Conservation (phyloP, 64 coral and sea anemone species). For the Pachyseris speciosa region DNA sequence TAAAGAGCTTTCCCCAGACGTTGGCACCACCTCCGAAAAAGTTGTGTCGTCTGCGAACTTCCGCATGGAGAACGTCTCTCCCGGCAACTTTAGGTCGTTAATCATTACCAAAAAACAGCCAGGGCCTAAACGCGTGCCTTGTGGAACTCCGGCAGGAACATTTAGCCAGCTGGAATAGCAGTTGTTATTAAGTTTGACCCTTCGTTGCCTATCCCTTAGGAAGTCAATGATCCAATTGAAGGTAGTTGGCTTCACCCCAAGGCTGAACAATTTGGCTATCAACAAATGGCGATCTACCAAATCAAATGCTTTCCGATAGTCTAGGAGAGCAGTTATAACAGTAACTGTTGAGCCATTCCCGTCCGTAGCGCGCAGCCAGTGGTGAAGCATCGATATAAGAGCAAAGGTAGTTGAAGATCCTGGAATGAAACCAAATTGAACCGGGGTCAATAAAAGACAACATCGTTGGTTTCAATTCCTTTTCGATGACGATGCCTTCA, state of each 20-base stretch:
- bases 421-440: not conserved
- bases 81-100: not conserved
- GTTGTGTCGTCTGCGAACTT: conserved; percentile 13
- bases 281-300: conserved; percentile 7
- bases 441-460: not conserved
- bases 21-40: conserved; percentile 21
- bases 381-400: not conserved
- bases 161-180: not conserved
- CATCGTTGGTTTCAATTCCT: not conserved
- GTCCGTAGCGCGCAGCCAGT: conserved; percentile 5
- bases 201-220: conserved; percentile 8
- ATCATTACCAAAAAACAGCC: conserved; percentile 37
- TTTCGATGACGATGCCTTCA: conserved; percentile 13
- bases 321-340: not conserved
- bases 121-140: not conserved
- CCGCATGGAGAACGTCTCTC: not conserved
- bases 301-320: conserved; percentile 38
- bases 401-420: not conserved
- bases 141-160: conserved; percentile 5
- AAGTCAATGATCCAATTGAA: conserved; percentile 43
- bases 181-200: not conserved
- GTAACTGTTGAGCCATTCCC: not conserved
- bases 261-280: conserved; percentile 5
- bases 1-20: conserved; percentile 19
- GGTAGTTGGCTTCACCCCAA: conserved; percentile 3